A percentile compares a stretch with the other conserved stretches of the same genome.
Conservation (phyloP, 1,140 invertebrate species). For the Archivesica marissinica region DNA sequence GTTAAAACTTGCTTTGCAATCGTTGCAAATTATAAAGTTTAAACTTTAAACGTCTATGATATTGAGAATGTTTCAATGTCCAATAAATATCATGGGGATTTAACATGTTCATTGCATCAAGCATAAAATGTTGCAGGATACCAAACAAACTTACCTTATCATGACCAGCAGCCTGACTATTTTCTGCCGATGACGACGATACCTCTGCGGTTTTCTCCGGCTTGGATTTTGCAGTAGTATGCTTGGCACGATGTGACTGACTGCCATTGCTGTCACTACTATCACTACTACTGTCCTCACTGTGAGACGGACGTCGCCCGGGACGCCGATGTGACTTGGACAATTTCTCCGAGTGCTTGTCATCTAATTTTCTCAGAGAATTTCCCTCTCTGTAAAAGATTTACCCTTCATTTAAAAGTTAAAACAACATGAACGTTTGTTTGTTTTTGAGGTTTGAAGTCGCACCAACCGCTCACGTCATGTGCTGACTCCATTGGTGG, state of each 20-base stretch:
- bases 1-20: too few relatives aligned
- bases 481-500: too few relatives aligned
- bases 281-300: constrained; percentile 49
- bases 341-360: neutral
- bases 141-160: constrained; percentile 34
- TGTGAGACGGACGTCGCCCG: neutral
- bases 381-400: neutral
- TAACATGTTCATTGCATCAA: too few relatives aligned
- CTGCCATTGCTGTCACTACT: constrained; percentile 41
- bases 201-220: constrained; percentile 48
- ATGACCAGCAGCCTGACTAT: constrained; percentile 15
- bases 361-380: neutral
- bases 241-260: constrained; percentile 11
- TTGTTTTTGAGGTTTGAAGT: too few relatives aligned
- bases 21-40: too few relatives aligned
- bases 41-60: too few relatives aligned
- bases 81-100: too few relatives aligned
- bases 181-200: constrained; percentile 45
- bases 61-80: too few relatives aligned
- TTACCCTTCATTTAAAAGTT: too few relatives aligned
- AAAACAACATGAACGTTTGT: too few relatives aligned
- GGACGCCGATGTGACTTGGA: neutral
- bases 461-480: too few relatives aligned
- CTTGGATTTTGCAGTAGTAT: constrained; percentile 22
- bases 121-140: too few relatives aligned